Percentiles rank a stretch among this genome's conserved stretches.
Conservation (phyloP, 2,888 invertebrate species). For the Trichopria drosophilae region DNA sequence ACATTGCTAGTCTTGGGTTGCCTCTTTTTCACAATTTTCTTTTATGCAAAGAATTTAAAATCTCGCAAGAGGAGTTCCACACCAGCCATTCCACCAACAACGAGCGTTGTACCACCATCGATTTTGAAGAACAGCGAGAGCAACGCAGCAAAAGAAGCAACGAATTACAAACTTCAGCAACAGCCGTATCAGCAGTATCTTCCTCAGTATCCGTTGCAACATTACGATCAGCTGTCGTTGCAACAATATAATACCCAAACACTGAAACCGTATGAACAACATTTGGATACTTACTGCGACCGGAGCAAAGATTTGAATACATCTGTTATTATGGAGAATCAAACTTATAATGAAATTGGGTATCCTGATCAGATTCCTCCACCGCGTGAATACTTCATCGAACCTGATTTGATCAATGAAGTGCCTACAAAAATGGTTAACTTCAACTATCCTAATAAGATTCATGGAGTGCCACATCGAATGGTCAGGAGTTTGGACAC, state of each 20-base stretch:
- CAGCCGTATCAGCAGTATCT: conserved; percentile 54
- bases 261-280: too few relatives aligned
- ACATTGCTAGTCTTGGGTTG: conserved; percentile 50
- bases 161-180: conserved; percentile 61
- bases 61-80: conserved; percentile 49
- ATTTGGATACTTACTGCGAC: too few relatives aligned
- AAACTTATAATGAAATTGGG: too few relatives aligned
- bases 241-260: too few relatives aligned
- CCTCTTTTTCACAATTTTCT: conserved; percentile 48
- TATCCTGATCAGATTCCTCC: too few relatives aligned
- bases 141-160: conserved; percentile 42
- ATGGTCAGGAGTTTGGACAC: too few relatives aligned
- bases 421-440: conserved; percentile 48
- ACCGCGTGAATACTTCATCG: conserved; percentile 56
- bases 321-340: too few relatives aligned
- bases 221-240: too few relatives aligned
- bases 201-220: conserved; percentile 37
- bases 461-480: too few relatives aligned
- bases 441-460: too few relatives aligned
- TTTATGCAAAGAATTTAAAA: conserved; percentile 47
- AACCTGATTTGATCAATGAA: conserved; percentile 60
- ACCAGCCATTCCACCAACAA: conserved; percentile 34
- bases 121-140: conserved; percentile 60
- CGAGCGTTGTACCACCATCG: conserved; percentile 46
- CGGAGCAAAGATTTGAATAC: conserved; percentile 38